Conservation (phyloP, 2,113 vertebrate species). For the Ascaphus truei region DNA sequence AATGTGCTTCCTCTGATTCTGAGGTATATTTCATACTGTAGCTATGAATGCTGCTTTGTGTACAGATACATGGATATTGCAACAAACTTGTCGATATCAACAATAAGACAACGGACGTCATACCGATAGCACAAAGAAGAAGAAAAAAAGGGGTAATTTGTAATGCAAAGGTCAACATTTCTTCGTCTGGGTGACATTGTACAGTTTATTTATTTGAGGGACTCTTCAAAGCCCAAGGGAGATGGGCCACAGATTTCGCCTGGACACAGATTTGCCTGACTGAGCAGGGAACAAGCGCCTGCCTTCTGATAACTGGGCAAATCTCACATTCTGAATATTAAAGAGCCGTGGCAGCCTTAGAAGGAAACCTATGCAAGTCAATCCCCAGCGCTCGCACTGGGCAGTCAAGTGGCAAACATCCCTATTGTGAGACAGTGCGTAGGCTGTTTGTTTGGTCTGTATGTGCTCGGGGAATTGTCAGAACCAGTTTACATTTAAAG, state of each 20-base stretch:
- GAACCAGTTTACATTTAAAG: constrained; percentile 33
- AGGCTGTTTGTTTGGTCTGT: background rate
- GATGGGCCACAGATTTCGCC: constrained; percentile 27
- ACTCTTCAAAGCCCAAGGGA: constrained; percentile 26
- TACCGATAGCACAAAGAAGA: no score
- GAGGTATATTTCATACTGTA: no score
- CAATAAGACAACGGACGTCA: no score
- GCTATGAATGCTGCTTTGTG: no score
- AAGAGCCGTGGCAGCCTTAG: constrained; percentile 44
- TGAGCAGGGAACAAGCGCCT: constrained; percentile 46
- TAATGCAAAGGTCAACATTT: background rate
- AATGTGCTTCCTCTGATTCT: no score
- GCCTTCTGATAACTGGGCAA: constrained; percentile 42
- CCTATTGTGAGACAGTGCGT: background rate
- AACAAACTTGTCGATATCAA: no score
- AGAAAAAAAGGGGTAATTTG: no score
- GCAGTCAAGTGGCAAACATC: constrained; percentile 14
- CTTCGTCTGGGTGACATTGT: constrained; percentile 6
- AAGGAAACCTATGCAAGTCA: constrained; percentile 37
- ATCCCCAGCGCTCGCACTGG: constrained; percentile 39
- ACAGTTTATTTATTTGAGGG: constrained; percentile 33
- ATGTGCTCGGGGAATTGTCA: constrained; percentile 33
- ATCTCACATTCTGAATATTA: constrained; percentile 45
- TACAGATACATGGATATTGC: no score
- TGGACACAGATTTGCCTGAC: constrained; percentile 23